A percentile compares a stretch with the other conserved stretches of the same genome.
Conservation (phyloP, 2,888 invertebrate species). For the Drosophila ezoana region DNA sequence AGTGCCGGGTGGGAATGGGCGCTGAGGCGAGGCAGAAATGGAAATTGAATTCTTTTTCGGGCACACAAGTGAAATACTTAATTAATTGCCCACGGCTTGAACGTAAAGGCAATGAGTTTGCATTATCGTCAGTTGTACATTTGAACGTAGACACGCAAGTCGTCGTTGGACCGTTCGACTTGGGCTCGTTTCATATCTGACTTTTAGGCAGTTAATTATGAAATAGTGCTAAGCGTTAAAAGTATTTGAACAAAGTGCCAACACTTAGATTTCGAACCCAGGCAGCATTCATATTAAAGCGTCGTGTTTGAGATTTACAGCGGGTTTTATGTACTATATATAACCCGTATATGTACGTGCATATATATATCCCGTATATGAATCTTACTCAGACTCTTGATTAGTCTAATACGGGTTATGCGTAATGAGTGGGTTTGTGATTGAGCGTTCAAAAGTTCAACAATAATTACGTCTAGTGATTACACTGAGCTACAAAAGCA, state of each 20-base stretch:
- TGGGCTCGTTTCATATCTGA: constrained; percentile 9
- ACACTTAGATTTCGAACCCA: constrained; percentile 7
- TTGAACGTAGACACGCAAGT: constrained; percentile 71
- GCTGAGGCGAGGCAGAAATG: constrained; percentile 38
- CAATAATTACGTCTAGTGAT: constrained; percentile 37
- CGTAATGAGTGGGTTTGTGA: constrained; percentile 21
- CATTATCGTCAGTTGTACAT: constrained; percentile 70
- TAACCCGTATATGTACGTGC: neutral
- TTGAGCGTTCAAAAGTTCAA: constrained; percentile 63
- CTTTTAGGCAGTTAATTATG: constrained; percentile 43
- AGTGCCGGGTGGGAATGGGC: constrained; percentile 5
- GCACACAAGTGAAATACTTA: constrained; percentile 59
- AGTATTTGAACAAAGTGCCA: constrained; percentile 42
- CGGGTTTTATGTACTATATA: constrained; percentile 17
- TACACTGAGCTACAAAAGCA: constrained; percentile 11
- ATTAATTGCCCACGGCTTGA: constrained; percentile 63
- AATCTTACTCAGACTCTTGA: constrained; percentile 1
- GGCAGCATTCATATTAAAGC: constrained; percentile 11
- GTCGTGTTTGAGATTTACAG: constrained; percentile 24
- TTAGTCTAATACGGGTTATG: constrained; percentile 12
- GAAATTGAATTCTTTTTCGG: constrained; percentile 65
- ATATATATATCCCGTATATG: neutral
- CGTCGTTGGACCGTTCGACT: constrained; percentile 46
- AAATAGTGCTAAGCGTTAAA: constrained; percentile 18
- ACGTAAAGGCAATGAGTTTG: constrained; percentile 68